Evolutionary conservation across 2,113 vertebrate species (phyloP).

Genomic region (Cyanistes caeruleus): DNA sequence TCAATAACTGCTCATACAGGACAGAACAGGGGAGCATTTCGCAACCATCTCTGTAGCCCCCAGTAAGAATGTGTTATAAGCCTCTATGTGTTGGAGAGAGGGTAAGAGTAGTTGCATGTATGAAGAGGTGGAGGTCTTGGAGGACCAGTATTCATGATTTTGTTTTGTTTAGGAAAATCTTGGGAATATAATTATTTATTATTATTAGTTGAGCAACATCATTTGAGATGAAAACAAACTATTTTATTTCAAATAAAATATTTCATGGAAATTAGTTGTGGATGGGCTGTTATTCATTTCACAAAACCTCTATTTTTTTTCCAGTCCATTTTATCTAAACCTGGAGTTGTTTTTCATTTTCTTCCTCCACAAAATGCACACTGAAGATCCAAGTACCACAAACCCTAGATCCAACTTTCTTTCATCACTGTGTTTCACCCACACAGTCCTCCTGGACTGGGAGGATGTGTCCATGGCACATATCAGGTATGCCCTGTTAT

Average conservation of each 20-base stretch:
- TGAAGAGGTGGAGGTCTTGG: not conserved
- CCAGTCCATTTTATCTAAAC: not conserved
- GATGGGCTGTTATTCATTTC: not conserved
- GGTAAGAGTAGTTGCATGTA: not conserved
- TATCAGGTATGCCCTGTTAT: not conserved
- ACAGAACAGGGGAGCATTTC: not conserved
- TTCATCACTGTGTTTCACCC: not conserved
- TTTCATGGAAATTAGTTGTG: not conserved
- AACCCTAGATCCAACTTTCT: not conserved
- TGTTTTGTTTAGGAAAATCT: not conserved
- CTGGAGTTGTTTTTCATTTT: not conserved
- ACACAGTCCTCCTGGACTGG: not conserved
- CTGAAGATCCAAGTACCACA: not conserved
- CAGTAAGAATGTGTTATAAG: not conserved
- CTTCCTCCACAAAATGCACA: not conserved
- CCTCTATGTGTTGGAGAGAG: not conserved
- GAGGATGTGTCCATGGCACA: not conserved
- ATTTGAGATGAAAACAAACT: not conserved
- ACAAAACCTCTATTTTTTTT: not conserved
- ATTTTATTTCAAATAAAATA: not conserved
- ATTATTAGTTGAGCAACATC: not conserved
- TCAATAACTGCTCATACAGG: not conserved
- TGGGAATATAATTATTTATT: not conserved
- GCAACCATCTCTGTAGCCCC: not conserved
- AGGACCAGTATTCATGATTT: not conserved